Percentiles rank a stretch among this genome's conserved stretches.
phyloP scores from a whole-genome alignment of 2,888 invertebrate genomes.

The Callyntrura guangdongensis region DNA sequence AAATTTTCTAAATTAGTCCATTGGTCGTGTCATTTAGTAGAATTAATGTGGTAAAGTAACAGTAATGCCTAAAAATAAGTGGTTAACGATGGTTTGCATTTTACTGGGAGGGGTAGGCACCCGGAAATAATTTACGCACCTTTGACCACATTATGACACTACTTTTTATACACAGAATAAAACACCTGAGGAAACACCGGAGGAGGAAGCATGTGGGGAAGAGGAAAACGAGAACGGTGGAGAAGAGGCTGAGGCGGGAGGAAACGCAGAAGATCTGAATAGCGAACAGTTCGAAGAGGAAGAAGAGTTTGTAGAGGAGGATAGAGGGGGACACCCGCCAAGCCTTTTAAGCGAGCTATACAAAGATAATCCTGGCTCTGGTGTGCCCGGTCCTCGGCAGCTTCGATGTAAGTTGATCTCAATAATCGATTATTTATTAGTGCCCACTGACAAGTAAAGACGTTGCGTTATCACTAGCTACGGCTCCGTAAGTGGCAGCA shows the following conservation, averaged over 20 bases:
- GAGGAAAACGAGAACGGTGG: conserved; percentile 63
- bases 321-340: conserved; percentile 85
- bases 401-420: conserved; percentile 87
- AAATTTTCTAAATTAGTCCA: too few relatives aligned
- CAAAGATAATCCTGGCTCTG: conserved; percentile 86
- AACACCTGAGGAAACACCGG: conserved; percentile 19
- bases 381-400: conserved; percentile 86
- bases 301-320: conserved; percentile 82
- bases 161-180: conserved; percentile 12
- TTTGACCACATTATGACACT: too few relatives aligned
- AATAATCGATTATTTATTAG: too few relatives aligned
- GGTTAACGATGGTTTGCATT: too few relatives aligned
- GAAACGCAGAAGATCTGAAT: conserved; percentile 70
- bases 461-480: too few relatives aligned
- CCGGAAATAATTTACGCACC: too few relatives aligned
- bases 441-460: too few relatives aligned
- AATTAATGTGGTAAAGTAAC: too few relatives aligned
- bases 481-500: too few relatives aligned
- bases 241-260: conserved; percentile 32
- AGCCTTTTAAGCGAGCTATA: conserved; percentile 88
- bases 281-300: conserved; percentile 75
- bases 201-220: conserved; percentile 56
- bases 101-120: too few relatives aligned
- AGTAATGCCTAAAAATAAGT: too few relatives aligned
- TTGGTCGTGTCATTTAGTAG: too few relatives aligned